Conservation (phyloP, 2,113 vertebrate genomes). For the Lipophrys pholis region DNA sequence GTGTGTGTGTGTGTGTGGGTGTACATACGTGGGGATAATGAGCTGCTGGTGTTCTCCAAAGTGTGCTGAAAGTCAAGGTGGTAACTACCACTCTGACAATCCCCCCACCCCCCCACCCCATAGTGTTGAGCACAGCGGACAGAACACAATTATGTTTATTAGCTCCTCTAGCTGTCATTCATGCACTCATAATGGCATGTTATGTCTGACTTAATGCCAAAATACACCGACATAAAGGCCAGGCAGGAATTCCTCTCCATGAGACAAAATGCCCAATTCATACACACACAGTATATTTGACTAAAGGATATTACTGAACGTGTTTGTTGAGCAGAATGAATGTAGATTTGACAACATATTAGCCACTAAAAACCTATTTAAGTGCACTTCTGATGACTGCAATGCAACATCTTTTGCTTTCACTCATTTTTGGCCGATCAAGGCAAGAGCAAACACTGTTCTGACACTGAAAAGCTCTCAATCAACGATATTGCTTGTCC, state of each 20-base stretch:
- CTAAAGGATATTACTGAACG: neutral
- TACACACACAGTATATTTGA: conserved; percentile 3
- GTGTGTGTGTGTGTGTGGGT: conserved; percentile 4
- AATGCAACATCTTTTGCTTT: neutral
- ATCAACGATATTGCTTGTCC: too few species aligned
- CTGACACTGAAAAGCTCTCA: too few species aligned
- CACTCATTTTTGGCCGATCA: neutral
- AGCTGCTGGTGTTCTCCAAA: conserved; percentile 45
- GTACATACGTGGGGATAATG: conserved; percentile 58
- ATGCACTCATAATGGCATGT: conserved; percentile 39
- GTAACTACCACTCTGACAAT: conserved; percentile 65
- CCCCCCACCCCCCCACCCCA: conserved; percentile 49
- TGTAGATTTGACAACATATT: neutral
- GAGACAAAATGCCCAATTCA: conserved; percentile 4
- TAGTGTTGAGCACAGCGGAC: conserved; percentile 41
- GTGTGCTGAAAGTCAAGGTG: conserved; percentile 56
- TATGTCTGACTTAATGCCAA: conserved; percentile 30
- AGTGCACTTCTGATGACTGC: neutral
- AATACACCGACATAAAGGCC: conserved; percentile 6
- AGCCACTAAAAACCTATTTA: neutral
- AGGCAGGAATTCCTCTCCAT: neutral
- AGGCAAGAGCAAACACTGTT: too few species aligned
- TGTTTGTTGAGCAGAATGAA: neutral
- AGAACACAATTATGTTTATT: conserved; percentile 68
- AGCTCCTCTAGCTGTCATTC: conserved; percentile 58